Conservation (phyloP, 2,888 invertebrate species). For the Acronicta leporina region DNA sequence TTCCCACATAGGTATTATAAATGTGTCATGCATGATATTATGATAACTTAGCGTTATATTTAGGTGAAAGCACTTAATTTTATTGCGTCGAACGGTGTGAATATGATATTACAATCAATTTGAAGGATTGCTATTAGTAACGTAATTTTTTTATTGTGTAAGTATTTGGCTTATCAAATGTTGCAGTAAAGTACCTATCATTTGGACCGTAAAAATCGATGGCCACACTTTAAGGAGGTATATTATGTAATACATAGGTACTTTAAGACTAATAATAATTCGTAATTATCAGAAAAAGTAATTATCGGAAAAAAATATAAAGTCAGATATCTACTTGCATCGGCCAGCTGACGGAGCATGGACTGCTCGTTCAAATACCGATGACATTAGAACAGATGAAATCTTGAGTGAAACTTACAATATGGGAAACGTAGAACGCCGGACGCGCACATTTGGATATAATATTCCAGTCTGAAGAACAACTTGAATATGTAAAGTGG, state of each 20-base stretch:
- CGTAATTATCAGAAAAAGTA: too few relatives aligned
- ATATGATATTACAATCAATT: constrained; percentile 29
- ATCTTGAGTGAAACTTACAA: constrained; percentile 3
- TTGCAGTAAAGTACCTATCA: constrained; percentile 4
- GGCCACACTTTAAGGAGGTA: background rate
- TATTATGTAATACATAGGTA: too few relatives aligned
- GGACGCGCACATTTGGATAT: constrained; percentile 10
- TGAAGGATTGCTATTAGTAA: constrained; percentile 22
- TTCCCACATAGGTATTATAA: constrained; percentile 18
- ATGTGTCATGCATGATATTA: constrained; percentile 51
- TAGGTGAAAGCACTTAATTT: constrained; percentile 42
- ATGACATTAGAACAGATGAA: constrained; percentile 1
- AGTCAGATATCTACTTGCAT: background rate
- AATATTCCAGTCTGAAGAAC: background rate
- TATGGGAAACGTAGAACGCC: background rate
- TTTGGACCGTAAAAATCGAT: constrained; percentile 6
- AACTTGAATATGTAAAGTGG: background rate
- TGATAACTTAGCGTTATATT: constrained; percentile 45
- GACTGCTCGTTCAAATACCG: background rate
- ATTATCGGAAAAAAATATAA: too few relatives aligned
- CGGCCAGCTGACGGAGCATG: background rate
- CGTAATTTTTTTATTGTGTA: constrained; percentile 12
- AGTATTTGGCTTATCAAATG: constrained; percentile 5
- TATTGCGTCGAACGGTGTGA: constrained; percentile 34
- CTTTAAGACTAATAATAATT: too few relatives aligned